Percentiles rank a stretch among this genome's conserved stretches.
Conservation (phyloP, 2,797 vertebrate genomes). For the Tadarida brasiliensis region DNA sequence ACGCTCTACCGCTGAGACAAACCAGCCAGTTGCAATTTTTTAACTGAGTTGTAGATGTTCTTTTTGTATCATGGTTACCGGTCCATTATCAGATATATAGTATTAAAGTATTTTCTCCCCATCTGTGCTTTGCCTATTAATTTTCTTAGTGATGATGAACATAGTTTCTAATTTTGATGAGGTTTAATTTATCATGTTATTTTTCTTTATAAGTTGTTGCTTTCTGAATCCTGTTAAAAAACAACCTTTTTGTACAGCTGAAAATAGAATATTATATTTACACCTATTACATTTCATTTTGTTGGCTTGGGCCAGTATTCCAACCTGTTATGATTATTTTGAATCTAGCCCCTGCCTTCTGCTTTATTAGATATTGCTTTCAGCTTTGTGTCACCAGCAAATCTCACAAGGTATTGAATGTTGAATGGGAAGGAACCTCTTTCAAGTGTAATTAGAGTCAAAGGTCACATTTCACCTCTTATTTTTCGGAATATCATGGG, state of each 20-base stretch:
- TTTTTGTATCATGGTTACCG: neutral
- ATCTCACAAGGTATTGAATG: constrained; percentile 70
- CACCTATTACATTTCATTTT: neutral
- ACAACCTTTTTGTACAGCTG: neutral
- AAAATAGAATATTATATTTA: neutral
- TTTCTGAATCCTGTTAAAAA: neutral
- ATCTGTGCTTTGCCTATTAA: neutral
- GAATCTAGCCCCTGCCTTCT: constrained; percentile 33
- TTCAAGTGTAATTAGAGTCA: constrained; percentile 65
- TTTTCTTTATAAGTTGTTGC: neutral
- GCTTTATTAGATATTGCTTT: constrained; percentile 19
- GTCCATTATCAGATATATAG: neutral
- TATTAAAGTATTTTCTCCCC: neutral
- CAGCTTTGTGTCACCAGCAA: constrained; percentile 42
- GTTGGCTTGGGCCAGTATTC: constrained; percentile 40
- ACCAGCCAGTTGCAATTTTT: neutral
- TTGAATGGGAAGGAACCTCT: constrained; percentile 51
- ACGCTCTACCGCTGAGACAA: no score
- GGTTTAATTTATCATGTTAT: neutral
- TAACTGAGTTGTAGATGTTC: neutral
- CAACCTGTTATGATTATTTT: constrained; percentile 68
- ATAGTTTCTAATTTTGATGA: constrained; percentile 14
- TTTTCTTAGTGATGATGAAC: neutral
- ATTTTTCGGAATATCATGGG: constrained; percentile 45
- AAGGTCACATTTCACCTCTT: constrained; percentile 49